Evolutionary conservation across 1,140 invertebrate genomes (phyloP), one percentile per base, ranked within the genome.

Genomic region (Drosophila kikkawai): DNA sequence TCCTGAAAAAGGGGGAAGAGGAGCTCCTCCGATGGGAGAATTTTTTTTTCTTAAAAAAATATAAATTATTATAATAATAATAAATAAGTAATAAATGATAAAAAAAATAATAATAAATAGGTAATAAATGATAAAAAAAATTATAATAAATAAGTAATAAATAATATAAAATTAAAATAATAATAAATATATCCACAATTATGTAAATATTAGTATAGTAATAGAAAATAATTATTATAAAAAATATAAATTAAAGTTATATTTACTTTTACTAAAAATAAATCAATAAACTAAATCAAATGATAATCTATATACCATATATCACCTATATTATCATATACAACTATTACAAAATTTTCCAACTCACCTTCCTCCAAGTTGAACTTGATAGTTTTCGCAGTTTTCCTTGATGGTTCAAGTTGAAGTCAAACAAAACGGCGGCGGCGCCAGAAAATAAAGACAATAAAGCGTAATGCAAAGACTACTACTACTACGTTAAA

Each of bases 391-490:
- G 53, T 55, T 68, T 70, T 45, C 44, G 47, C 32, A 5, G 42
- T 44, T 44, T 79, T 48, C 55, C 67, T 73, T 80, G 55, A 50
- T 42, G 42, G 57, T 55, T 80, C 57, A 80, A 79, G 45, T 63
- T 53, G 22, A 59, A 50, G 55, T 60, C 45, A 65, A n/a, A 69
- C 48, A 57, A 59, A 55, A 65, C 26, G 29, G 29, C n/a, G 17
- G n/a, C 32, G 42, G 11, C 17, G 42, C 42, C 42, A 51, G 50
- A 34, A 55, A 32, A 8, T 22, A 41, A 42, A 37, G 34, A 36
- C 45, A 60, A 60, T 29, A 19, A 41, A 64, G 36, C 13, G n/a
- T 39, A 57, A 19, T 34, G 37, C 29, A 22, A 67, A 70, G 53
- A 45, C 66, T 22, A 45, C 66, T 22, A 45, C 66, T 9, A 68